Conservation (phyloP, 1,140 invertebrate species). For the Drosophila pallidifrons region DNA sequence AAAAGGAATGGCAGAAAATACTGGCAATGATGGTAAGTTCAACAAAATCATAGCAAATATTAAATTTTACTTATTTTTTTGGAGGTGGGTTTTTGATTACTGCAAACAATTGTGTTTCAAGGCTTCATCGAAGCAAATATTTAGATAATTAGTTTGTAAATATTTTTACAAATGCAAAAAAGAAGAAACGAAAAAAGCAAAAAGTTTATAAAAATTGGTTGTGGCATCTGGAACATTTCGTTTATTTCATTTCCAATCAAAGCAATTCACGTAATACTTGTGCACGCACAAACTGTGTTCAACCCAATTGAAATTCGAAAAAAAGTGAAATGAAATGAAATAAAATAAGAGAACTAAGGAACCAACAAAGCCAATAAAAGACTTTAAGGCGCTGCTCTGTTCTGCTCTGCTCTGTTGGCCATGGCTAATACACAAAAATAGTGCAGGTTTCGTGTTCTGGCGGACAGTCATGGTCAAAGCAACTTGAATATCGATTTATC, state of each 20-base stretch:
- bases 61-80: background rate
- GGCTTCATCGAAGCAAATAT: conserved; percentile 60
- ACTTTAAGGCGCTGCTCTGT: conserved; percentile 52
- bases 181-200: conserved; percentile 2
- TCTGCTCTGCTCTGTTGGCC: conserved; percentile 21
- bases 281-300: conserved; percentile 28
- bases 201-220: conserved; percentile 78
- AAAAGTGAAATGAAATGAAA: too few species aligned
- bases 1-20: conserved; percentile 10
- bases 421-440: conserved; percentile 57
- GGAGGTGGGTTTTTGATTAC: background rate
- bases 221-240: conserved; percentile 78
- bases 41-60: conserved; percentile 26
- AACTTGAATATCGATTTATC: conserved; percentile 79
- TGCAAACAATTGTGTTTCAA: conserved; percentile 35
- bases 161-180: conserved; percentile 72
- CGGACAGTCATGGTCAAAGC: conserved; percentile 72
- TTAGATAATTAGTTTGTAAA: conserved; percentile 75
- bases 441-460: conserved; percentile 1
- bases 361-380: conserved; percentile 53
- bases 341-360: conserved; percentile 14
- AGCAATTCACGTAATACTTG: conserved; percentile 55
- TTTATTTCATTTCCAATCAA: conserved; percentile 82
- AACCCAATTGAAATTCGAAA: conserved; percentile 46
- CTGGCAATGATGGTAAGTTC: conserved; percentile 36